A percentile compares a stretch with the other conserved stretches of the same genome.
These are phyloP conservation scores for Zosterops hypoxanthus DNA, from an alignment of 2,113 vertebrate genomes.

Conservation along the genomic window DNA sequence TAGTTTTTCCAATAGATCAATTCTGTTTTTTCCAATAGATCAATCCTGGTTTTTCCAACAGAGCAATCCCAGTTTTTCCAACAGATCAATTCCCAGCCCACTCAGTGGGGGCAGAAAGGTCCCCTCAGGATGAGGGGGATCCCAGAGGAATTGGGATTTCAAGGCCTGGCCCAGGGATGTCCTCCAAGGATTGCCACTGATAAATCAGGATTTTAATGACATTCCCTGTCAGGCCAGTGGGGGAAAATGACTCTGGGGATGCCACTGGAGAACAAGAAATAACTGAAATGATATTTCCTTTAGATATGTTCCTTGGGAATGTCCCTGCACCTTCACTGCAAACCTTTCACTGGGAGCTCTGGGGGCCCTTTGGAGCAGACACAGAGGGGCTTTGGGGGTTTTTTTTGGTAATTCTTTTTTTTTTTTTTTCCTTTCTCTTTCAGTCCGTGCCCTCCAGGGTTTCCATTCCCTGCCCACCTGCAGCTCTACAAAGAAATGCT, in stretches of 20 bases:
- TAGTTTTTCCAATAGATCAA: neutral
- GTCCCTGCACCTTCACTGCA: neutral
- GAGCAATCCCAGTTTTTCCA: too few relatives aligned
- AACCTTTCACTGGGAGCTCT: accelerated
- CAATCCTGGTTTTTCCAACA: neutral
- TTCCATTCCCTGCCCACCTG: neutral
- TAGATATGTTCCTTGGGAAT: neutral
- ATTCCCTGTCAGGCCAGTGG: neutral
- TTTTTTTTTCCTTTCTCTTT: too few relatives aligned
- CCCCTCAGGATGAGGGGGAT: neutral
- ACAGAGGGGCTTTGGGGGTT: neutral
- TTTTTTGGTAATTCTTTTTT: neutral
- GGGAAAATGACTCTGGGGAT: too few relatives aligned
- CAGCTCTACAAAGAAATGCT: neutral
- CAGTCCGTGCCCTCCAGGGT: neutral
- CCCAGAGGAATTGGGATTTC: neutral
- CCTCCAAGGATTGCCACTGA: neutral
- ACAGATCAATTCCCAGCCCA: neutral
- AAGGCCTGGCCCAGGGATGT: neutral
- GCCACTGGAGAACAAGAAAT: neutral
- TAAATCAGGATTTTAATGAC: accelerated
- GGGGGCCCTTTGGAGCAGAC: neutral
- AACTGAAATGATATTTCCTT: accelerated
- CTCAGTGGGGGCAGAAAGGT: accelerated
- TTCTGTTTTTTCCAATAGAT: accelerated